Conservation (phyloP, 1,140 invertebrate genomes). For the Polyergus mexicanus region DNA sequence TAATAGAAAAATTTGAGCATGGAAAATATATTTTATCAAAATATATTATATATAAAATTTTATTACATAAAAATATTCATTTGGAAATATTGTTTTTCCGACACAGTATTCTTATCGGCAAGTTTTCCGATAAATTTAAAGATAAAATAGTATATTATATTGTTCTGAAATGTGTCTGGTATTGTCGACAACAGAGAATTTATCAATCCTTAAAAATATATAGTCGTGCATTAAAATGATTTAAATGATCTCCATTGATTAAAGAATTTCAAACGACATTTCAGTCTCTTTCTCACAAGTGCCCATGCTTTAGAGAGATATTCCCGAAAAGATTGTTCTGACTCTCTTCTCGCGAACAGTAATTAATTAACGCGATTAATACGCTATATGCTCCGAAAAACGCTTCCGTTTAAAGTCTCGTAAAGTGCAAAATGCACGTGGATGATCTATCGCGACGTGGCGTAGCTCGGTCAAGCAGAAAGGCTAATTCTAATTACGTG, state of each 20-base stretch:
- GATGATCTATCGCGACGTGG: conserved; percentile 43
- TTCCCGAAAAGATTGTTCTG: background rate
- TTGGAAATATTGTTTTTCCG: background rate
- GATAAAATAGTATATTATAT: background rate
- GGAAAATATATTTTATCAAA: background rate
- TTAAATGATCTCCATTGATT: background rate
- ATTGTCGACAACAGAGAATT: background rate
- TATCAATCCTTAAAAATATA: background rate
- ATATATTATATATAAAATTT: conserved; percentile 1
- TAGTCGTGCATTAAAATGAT: background rate
- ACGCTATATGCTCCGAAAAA: conserved; percentile 21
- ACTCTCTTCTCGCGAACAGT: conserved; percentile 10
- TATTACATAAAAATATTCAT: background rate
- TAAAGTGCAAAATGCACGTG: conserved; percentile 34
- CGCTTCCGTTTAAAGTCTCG: conserved; percentile 32
- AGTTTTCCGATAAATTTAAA: background rate
- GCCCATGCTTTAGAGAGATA: background rate
- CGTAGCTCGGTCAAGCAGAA: conserved; percentile 66
- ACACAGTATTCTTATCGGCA: background rate
- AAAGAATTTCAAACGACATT: background rate
- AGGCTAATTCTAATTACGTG: conserved; percentile 83
- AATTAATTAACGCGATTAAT: conserved; percentile 61
- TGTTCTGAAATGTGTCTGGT: too few species aligned
- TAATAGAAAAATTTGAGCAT: background rate
- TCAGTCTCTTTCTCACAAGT: background rate